Evolutionary conservation across 2,888 invertebrate species (phyloP), one percentile per base, ranked within the genome.

Genomic region (Scelioninae gen. 1): DNA sequence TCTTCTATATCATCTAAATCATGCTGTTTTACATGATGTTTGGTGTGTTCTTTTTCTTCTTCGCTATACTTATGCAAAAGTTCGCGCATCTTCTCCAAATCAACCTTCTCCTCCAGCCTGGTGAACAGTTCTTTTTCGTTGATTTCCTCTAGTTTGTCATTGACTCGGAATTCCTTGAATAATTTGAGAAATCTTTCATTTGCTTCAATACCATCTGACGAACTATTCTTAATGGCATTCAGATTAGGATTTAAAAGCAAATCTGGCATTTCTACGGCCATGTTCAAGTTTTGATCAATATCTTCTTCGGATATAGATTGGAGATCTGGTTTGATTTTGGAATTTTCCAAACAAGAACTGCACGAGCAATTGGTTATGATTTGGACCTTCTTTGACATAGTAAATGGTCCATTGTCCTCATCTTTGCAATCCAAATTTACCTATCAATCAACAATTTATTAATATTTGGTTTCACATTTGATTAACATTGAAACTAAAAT

Each of bases 351-450:
- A 86, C 95, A 95, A 0, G 94, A 94, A 77, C 94, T 93, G 88
- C 95, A 95, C 13, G 94, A 94, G 87, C 95, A 95, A 86, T 95
- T 95, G 13, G 94, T 94, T 74, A 95, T 95, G 69, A 95, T 94
- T 89, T 95, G 94, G 0, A 95, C 95, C 23, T 94, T 93, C 89
- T 95, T 95, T 76, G 94, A 93, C 88, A 94, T 92, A 11, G 93
- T 93, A 78, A 93, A 92, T 0, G 94, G 92, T 9, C 93, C 93
- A 72, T 93, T 93, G 2, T 92, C 91, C 55, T 93, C 94, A 84
- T 93, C 93, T 45, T 92, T 93, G 86, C 95, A 95, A 81, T 94
- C 93, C 38, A 95, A 90, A n/a, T n/a, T n/a, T n/a, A n/a, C n/a
- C n/a, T n/a, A n/a, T n/a, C n/a, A n/a, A n/a, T n/a, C n/a, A n/a